phyloP scores from a whole-genome alignment of 2,113 vertebrate genomes.

The Istiophorus platypterus region DNA sequence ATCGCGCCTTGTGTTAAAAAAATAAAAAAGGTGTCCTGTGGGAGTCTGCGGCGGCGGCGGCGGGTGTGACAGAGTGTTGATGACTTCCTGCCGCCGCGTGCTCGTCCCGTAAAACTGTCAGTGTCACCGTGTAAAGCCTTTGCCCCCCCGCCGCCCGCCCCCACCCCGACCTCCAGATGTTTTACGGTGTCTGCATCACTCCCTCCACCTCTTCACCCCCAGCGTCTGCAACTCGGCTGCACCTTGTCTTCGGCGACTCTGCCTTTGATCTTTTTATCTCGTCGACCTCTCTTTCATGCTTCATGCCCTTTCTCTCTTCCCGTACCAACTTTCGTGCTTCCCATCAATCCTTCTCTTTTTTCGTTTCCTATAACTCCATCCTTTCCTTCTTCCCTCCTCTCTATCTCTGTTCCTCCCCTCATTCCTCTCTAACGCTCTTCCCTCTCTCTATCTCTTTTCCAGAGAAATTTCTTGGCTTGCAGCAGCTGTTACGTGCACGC shows the following conservation, averaged over 20 bases:
- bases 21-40: not conserved
- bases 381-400: not conserved
- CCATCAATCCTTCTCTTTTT: not conserved
- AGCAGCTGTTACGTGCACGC: conserved; percentile 49
- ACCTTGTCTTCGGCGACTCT: not conserved
- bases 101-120: conserved; percentile 39
- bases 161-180: conserved; percentile 14
- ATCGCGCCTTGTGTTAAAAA: not conserved
- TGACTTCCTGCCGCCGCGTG: conserved; percentile 31
- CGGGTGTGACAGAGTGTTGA: conserved; percentile 6
- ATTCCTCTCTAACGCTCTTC: not conserved
- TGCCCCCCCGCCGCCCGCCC: no score
- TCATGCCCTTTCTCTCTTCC: not conserved
- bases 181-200: conserved; percentile 2
- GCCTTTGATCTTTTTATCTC: not conserved
- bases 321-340: not conserved
- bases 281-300: no score
- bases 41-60: conserved; percentile 8
- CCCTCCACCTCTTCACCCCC: not conserved
- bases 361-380: not conserved
- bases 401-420: not conserved
- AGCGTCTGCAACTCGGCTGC: not conserved
- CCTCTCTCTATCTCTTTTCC: conserved; percentile 21
- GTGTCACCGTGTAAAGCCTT: conserved; percentile 24
- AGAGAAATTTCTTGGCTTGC: conserved; percentile 30